Base-by-base conservation (phyloP, 1,140 invertebrate species). In the Drosophila subpulchrella region DNA sequence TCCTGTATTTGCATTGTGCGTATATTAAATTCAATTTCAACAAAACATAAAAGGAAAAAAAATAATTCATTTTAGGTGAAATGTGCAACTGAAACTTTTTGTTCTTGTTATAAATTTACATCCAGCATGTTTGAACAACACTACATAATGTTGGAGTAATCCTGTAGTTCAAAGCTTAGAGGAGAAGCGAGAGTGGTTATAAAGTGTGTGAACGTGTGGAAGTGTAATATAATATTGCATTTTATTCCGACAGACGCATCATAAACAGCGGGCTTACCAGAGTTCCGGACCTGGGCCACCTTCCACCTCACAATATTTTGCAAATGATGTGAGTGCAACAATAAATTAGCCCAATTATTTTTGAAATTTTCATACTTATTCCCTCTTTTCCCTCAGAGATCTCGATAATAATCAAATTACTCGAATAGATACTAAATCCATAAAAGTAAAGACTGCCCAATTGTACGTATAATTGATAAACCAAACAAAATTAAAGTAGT, bases 361-460 rank as follows among this genome's bases (percentile, higher is more conserved):
- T n/a, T 44, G 44, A 27, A 47, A 17, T 6, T 13, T 42, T n/a
- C 12, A 12, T 55, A 11, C 56, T 11, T 17, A 39, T 46, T n/a
- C 5, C 17, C 15, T 56, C 12, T 34, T 15, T 46, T 34, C 27
- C 27, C 54, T 7, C 81, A 94, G 94, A 70, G 94, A 95, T 89
- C 93, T 94, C 79, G 94, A 94, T 85, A 94, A 93, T 27, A 95
- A 94, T 92, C 92, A 94, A 76, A 93, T 95, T 53, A 76, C 91
- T 78, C 91, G 83, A 81, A 90, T 94, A 63, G 83, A 92, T 66
- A 88, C 91, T 41, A 93, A 93, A 75, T 93, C 94, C 6, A 91
- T 94, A 27, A 93, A 93, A 74, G 90, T 94, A 11, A 92, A 93
- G 75, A 94, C 93, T 70, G 94, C 93, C 72, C 94, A 94, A 93